phyloP scores from a whole-genome alignment of 2,113 vertebrate species.

The Capreolus pygargus region DNA sequence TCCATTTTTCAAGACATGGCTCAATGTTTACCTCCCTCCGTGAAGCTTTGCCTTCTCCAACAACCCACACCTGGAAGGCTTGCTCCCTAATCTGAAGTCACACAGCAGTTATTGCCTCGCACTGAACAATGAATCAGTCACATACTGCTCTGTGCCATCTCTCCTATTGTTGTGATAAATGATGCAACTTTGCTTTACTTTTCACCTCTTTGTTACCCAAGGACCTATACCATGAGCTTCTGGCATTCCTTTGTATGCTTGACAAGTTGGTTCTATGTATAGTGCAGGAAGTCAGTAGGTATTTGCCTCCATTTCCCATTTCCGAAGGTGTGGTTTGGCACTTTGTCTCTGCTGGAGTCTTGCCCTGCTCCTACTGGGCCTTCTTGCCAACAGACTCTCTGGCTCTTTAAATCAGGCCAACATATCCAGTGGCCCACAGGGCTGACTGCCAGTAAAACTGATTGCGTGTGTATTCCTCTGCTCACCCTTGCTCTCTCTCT shows the following conservation, averaged over 20 bases:
- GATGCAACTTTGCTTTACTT: not conserved
- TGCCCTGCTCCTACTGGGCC: not conserved
- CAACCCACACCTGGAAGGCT: not conserved
- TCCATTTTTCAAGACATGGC: not conserved
- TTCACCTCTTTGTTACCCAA: not conserved
- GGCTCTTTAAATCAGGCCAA: not conserved
- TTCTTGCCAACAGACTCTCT: not conserved
- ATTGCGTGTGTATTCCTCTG: not conserved
- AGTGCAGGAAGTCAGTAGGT: not conserved
- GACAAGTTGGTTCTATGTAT: not conserved
- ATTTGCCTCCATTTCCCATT: not conserved
- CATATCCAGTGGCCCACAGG: not conserved
- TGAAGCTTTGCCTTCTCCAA: not conserved
- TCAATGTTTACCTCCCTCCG: not conserved
- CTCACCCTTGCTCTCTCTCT: not conserved
- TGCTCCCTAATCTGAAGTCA: not conserved
- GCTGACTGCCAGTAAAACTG: not conserved
- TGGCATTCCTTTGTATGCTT: not conserved
- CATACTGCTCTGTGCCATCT: not conserved
- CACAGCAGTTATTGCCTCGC: not conserved
- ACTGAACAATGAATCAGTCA: not conserved
- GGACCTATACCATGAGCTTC: not conserved
- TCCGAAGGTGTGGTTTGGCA: not conserved
- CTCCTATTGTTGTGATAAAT: not conserved
- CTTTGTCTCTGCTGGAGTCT: not conserved